Evolutionary conservation across 2,797 vertebrate genomes (phyloP).

Genomic region (Micropoecilia bifurca): DNA sequence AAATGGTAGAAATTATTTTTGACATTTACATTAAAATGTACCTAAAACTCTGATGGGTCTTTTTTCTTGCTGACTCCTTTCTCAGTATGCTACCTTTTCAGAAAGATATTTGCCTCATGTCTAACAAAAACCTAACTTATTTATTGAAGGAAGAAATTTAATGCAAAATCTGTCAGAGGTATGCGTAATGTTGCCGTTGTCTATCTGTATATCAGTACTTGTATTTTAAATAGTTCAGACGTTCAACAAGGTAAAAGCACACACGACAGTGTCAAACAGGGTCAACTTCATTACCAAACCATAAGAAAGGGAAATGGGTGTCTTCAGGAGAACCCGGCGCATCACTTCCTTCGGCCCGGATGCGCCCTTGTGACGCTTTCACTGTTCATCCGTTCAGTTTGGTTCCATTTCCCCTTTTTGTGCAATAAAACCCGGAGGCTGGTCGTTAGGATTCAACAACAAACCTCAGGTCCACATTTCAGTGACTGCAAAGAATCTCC

Average conservation of each 20-base stretch:
- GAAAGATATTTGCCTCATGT: neutral
- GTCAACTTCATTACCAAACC: constrained; percentile 23
- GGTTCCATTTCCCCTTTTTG: constrained; percentile 64
- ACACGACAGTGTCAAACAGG: neutral
- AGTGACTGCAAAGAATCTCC: constrained; percentile 38
- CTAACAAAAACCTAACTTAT: neutral
- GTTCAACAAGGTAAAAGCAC: neutral
- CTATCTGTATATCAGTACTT: neutral
- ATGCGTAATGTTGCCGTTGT: neutral
- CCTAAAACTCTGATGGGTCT: neutral
- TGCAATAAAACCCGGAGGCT: constrained; percentile 48
- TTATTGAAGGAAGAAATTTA: neutral
- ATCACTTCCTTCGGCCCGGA: neutral
- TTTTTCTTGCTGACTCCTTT: neutral
- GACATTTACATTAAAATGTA: neutral
- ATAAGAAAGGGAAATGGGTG: constrained; percentile 34
- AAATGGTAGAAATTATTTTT: neutral
- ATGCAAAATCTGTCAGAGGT: neutral
- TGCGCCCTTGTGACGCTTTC: neutral
- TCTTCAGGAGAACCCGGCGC: neutral
- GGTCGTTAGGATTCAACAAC: constrained; percentile 15
- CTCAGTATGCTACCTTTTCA: neutral
- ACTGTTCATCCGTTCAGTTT: constrained; percentile 19
- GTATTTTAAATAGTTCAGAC: neutral
- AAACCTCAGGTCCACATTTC: constrained; percentile 29